Conservation (phyloP, 2,113 vertebrate genomes). For the Caranx ignobilis region DNA sequence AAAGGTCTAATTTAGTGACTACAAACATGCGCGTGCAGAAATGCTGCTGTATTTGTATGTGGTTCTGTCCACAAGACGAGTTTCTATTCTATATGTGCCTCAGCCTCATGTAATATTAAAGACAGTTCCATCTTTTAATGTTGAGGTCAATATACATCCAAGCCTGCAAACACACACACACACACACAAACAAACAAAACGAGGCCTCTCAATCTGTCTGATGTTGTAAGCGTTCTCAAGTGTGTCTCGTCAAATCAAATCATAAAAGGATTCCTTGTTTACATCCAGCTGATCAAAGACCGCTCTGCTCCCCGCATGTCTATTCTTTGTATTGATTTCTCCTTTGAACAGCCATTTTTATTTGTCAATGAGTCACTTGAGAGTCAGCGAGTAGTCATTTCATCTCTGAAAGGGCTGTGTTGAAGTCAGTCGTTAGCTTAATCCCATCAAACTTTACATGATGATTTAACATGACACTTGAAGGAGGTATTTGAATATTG, state of each 20-base stretch:
- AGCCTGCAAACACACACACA: too few species aligned
- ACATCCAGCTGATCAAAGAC: background rate
- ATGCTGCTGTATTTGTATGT: too few species aligned
- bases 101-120: too few species aligned
- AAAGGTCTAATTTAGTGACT: too few species aligned
- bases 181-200: background rate
- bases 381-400: background rate
- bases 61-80: too few species aligned
- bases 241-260: constrained; percentile 14
- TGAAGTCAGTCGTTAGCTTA: background rate
- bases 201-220: background rate
- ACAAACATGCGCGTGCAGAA: too few species aligned
- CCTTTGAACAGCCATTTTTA: background rate
- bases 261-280: constrained; percentile 17
- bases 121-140: too few species aligned
- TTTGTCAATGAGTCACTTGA: too few species aligned
- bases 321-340: background rate
- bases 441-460: background rate
- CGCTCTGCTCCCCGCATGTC: background rate
- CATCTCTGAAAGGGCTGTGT: background rate
- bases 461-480: too few species aligned
- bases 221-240: background rate
- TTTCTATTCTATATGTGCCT: too few species aligned
- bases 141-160: too few species aligned
- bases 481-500: too few species aligned